These are phyloP conservation scores for Seriola rivoliana DNA, from an alignment of 2,113 vertebrate species.

Conservation along the genomic window DNA sequence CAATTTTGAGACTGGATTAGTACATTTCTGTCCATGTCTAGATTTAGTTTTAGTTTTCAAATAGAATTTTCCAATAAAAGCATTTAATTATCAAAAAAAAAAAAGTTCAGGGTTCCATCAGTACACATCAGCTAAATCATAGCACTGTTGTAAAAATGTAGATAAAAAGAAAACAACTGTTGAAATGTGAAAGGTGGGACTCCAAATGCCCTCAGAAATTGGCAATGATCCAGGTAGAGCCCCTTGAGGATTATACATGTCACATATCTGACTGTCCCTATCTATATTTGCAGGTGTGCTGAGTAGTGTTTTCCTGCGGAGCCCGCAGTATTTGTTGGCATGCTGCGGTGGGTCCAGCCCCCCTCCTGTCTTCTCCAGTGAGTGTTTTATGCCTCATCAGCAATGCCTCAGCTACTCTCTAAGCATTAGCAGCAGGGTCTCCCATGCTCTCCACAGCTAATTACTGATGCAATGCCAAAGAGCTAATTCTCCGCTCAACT, in stretches of 20 bases:
- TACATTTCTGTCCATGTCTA: not conserved
- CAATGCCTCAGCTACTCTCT: conserved; percentile 93
- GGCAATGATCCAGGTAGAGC: not conserved
- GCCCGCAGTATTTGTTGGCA: conserved; percentile 87
- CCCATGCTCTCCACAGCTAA: conserved; percentile 93
- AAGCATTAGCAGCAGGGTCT: conserved; percentile 92
- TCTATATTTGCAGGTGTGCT: conserved; percentile 88
- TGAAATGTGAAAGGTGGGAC: not conserved
- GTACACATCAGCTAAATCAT: not conserved
- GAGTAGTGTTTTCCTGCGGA: conserved; percentile 88
- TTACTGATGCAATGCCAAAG: conserved; percentile 93
- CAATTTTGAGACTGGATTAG: not conserved
- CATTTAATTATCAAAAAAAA: not conserved
- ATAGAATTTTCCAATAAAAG: too few relatives aligned
- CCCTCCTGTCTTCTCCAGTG: conserved; percentile 93
- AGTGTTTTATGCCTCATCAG: conserved; percentile 97
- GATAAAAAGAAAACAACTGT: not conserved
- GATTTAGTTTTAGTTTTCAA: too few relatives aligned
- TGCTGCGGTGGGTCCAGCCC: conserved; percentile 95
- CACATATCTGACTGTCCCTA: conserved; percentile 61
- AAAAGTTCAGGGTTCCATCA: not conserved
- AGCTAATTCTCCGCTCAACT: conserved; percentile 93
- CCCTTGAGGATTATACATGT: conserved; percentile 1
- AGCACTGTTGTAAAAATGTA: not conserved
- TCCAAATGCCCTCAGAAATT: not conserved